These are phyloP conservation scores for Cygnus olor DNA, from an alignment of 2,797 vertebrate genomes.

Conservation along the genomic window DNA sequence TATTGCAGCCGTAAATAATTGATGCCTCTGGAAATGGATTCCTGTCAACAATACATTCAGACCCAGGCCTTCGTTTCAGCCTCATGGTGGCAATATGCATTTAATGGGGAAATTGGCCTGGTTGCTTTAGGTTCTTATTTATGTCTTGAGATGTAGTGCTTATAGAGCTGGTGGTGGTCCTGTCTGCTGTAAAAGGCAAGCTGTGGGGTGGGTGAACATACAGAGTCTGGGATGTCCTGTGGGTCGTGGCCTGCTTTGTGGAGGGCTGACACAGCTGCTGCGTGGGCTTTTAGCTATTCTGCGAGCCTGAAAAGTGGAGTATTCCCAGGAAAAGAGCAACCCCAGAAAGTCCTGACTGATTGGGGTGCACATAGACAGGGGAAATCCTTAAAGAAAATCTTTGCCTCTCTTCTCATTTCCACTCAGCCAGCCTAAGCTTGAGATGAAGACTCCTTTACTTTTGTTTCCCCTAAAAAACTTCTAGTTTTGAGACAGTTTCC, in stretches of 20 bases:
- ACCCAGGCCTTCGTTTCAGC: conserved; percentile 16
- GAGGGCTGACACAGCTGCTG: neutral
- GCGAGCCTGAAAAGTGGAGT: neutral
- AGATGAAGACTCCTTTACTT: neutral
- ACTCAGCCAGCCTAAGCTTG: neutral
- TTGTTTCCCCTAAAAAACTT: neutral
- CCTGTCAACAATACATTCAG: conserved; percentile 47
- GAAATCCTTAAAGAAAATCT: neutral
- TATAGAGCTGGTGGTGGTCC: neutral
- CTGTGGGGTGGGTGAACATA: neutral
- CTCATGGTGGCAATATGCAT: conserved; percentile 29
- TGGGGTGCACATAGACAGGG: neutral
- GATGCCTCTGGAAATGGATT: conserved; percentile 55
- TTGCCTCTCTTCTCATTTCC: neutral
- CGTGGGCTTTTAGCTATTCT: neutral
- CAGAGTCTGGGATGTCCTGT: neutral
- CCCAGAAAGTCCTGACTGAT: neutral
- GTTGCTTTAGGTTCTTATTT: conserved; percentile 38
- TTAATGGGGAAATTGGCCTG: conserved; percentile 26
- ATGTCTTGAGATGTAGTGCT: neutral
- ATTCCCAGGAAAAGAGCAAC: neutral
- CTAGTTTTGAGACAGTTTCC: neutral
- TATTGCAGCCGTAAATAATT: conserved; percentile 38
- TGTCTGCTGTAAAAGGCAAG: neutral
- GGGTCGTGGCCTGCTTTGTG: neutral